These are phyloP conservation scores for Melospiza melodia DNA, from an alignment of 2,113 vertebrate species.

Conservation along the genomic window DNA sequence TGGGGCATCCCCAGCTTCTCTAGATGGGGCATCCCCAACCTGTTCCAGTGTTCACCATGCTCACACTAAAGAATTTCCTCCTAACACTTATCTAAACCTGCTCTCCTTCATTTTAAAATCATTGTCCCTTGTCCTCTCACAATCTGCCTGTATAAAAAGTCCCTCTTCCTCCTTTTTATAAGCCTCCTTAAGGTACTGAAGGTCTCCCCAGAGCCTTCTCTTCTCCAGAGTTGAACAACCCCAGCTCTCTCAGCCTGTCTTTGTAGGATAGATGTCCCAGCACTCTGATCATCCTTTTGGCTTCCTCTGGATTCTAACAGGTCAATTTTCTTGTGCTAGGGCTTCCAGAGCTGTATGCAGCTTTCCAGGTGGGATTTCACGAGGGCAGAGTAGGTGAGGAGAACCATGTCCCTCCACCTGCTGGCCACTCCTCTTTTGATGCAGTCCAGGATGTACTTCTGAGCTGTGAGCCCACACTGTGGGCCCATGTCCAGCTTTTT, in stretches of 20 bases:
- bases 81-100: not conserved
- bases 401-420: not conserved
- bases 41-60: not conserved
- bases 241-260: not conserved
- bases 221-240: not conserved
- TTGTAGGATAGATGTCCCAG: not conserved
- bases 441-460: not conserved
- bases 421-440: not conserved
- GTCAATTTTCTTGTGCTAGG: not conserved
- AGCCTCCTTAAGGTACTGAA: not conserved
- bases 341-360: not conserved
- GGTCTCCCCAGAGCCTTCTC: no score
- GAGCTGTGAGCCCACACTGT: not conserved
- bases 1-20: not conserved
- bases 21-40: not conserved
- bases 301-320: not conserved
- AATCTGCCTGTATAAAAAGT: not conserved
- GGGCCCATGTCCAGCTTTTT: not conserved
- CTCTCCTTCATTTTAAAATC: not conserved
- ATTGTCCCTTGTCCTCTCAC: not conserved
- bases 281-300: not conserved
- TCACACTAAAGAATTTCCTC: not conserved
- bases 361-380: not conserved
- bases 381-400: not conserved
- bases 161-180: not conserved